Conservation (phyloP, 2,888 invertebrate species). For the Macaria liturata region DNA sequence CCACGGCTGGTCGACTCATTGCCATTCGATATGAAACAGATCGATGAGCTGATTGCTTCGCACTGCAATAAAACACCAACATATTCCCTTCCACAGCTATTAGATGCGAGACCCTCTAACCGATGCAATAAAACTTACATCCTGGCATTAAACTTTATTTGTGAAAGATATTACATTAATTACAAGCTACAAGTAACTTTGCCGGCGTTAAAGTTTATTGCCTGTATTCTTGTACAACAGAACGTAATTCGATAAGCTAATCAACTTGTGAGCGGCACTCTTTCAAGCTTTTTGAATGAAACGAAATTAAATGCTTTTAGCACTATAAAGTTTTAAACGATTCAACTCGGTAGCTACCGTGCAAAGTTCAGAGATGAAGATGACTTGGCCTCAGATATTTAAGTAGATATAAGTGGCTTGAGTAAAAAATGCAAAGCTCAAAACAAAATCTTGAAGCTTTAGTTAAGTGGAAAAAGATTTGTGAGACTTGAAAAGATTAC, state of each 20-base stretch:
- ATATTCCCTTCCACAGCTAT: constrained; percentile 24
- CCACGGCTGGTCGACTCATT: constrained; percentile 32
- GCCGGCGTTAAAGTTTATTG: constrained; percentile 28
- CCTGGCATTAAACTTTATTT: constrained; percentile 27
- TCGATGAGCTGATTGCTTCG: constrained; percentile 41
- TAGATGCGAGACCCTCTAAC: constrained; percentile 23
- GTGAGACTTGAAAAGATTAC: too few relatives aligned
- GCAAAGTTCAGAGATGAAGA: constrained; percentile 16
- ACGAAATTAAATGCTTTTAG: constrained; percentile 5
- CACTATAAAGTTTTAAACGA: background rate
- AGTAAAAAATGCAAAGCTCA: too few relatives aligned
- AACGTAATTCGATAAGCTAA: constrained; percentile 13
- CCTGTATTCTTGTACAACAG: constrained; percentile 18
- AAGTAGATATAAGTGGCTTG: too few relatives aligned
- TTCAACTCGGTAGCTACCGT: constrained; percentile 32
- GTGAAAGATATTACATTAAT: constrained; percentile 28
- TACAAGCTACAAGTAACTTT: constrained; percentile 24
- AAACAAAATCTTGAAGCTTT: too few relatives aligned
- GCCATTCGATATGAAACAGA: constrained; percentile 39
- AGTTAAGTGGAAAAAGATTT: too few relatives aligned
- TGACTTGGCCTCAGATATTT: too few relatives aligned
- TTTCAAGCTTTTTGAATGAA: constrained; percentile 10
- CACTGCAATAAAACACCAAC: constrained; percentile 25
- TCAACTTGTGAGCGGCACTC: constrained; percentile 1
- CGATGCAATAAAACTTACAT: constrained; percentile 27